phyloP scores from a whole-genome alignment of 2,113 vertebrate genomes.

The Rhabdomys dilectus region DNA sequence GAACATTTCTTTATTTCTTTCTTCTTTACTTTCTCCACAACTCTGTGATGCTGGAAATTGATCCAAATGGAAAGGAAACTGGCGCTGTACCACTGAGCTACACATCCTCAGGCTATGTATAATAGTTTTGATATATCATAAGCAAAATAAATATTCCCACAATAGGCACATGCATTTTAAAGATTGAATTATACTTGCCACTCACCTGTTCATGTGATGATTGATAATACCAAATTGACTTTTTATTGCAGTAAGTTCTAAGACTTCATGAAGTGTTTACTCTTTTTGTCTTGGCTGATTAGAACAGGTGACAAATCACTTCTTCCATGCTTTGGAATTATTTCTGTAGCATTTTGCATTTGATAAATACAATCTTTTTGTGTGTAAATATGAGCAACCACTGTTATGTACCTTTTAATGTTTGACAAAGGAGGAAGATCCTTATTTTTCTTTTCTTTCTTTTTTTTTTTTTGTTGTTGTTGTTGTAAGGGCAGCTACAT shows the following conservation, averaged over 20 bases:
- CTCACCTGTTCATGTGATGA: not conserved
- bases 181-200: not conserved
- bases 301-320: not conserved
- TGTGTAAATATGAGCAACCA: not conserved
- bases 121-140: not conserved
- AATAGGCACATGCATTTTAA: not conserved
- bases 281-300: not conserved
- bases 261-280: not conserved
- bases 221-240: not conserved
- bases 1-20: not conserved
- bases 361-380: constrained; percentile 2
- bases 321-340: not conserved
- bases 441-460: not conserved
- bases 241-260: not conserved
- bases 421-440: not conserved
- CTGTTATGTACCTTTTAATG: not conserved
- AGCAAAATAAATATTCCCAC: constrained; percentile 18
- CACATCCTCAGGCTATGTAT: not conserved
- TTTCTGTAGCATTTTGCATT: constrained; percentile 11
- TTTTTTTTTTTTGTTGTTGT: no score
- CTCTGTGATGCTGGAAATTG: not conserved
- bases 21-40: not conserved
- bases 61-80: not conserved
- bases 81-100: not conserved
- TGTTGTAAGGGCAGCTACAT: not conserved